These are phyloP conservation scores for Notothenia coriiceps DNA, from an alignment of 2,113 vertebrate species.

Conservation along the genomic window DNA sequence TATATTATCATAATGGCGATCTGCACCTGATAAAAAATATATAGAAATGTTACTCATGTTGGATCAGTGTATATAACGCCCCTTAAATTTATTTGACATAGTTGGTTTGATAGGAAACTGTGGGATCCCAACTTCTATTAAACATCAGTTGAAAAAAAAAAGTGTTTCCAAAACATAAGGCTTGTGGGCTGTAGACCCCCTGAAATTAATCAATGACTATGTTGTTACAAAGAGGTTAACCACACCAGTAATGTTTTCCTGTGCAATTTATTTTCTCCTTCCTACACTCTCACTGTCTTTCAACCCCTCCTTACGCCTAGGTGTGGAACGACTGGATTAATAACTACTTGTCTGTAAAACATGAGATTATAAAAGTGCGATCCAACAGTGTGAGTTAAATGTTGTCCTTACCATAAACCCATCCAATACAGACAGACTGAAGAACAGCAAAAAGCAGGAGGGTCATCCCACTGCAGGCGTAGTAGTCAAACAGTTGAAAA, in stretches of 20 bases:
- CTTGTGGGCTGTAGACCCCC: neutral
- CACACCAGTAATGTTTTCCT: neutral
- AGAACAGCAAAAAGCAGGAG: conserved; percentile 90
- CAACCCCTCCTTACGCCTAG: neutral
- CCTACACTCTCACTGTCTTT: neutral
- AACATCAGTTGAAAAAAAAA: neutral
- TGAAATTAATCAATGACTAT: neutral
- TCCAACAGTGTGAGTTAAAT: neutral
- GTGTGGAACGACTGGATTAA: neutral
- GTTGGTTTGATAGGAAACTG: neutral
- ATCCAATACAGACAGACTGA: conserved; percentile 91
- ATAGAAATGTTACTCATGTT: neutral
- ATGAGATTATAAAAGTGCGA: neutral
- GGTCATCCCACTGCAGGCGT: conserved; percentile 91
- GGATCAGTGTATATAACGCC: neutral
- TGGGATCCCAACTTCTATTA: neutral
- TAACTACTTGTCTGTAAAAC: neutral
- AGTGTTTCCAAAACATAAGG: neutral
- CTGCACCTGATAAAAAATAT: conserved; percentile 82
- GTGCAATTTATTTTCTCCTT: neutral
- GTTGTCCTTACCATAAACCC: conserved; percentile 91
- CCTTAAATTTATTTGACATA: neutral
- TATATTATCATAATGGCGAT: conserved; percentile 92
- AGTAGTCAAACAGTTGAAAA: conserved; percentile 96
- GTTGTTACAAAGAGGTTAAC: neutral